These are phyloP conservation scores for Origma solitaria DNA, from an alignment of 2,113 vertebrate genomes.

Conservation along the genomic window DNA sequence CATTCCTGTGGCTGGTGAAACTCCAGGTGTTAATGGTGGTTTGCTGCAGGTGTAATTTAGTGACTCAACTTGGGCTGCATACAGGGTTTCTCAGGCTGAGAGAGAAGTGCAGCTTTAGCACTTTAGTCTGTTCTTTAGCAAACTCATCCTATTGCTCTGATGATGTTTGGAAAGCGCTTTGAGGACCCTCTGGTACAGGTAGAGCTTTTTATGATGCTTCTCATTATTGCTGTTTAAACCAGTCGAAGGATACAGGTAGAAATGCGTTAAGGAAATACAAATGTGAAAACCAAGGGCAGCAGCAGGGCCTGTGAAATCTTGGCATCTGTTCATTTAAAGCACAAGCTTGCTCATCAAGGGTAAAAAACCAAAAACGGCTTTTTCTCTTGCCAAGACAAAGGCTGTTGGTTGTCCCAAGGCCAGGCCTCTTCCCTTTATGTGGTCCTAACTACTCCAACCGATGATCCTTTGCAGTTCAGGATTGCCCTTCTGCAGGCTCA, in stretches of 20 bases:
- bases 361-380: not conserved
- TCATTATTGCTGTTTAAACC: not conserved
- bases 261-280: not conserved
- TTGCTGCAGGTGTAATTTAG: not conserved
- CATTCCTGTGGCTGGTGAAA: not conserved
- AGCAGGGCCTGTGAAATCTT: not conserved
- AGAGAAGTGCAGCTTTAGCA: not conserved
- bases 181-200: not conserved
- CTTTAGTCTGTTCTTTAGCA: not conserved
- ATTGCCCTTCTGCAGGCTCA: not conserved
- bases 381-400: not conserved
- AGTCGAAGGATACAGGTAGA: not conserved
- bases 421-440: not conserved
- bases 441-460: not conserved
- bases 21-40: not conserved
- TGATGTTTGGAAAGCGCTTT: not conserved
- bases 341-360: not conserved
- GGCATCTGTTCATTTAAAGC: not conserved
- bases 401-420: not conserved
- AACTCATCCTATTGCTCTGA: not conserved
- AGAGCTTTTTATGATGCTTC: not conserved
- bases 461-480: not conserved
- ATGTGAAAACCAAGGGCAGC: not conserved
- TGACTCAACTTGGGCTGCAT: not conserved
- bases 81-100: not conserved